Evolutionary conservation across 2,113 vertebrate species (phyloP).

Genomic region (Cyanoderma ruficeps): DNA sequence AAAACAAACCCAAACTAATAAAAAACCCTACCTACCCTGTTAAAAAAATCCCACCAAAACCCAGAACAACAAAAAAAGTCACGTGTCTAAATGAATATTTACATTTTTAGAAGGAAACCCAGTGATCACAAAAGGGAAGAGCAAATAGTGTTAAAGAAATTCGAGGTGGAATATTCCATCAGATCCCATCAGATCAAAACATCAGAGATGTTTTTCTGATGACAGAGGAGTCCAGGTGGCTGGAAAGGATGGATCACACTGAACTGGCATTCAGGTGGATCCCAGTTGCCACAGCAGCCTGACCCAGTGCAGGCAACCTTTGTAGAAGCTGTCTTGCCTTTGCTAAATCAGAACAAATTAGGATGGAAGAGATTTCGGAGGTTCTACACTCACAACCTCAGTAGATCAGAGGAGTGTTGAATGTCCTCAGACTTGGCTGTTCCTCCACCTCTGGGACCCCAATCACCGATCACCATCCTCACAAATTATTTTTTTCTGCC

Average conservation of each 20-base stretch:
- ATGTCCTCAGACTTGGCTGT: background rate
- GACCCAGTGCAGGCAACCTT: background rate
- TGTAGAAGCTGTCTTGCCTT: background rate
- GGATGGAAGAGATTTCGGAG: background rate
- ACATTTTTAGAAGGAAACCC: background rate
- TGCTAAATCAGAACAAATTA: background rate
- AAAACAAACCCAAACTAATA: no score
- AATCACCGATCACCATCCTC: background rate
- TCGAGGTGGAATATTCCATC: background rate
- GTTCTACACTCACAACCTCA: background rate
- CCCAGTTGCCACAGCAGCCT: background rate
- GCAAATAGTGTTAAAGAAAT: background rate
- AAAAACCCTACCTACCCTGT: accelerated
- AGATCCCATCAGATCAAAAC: background rate
- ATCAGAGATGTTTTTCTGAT: no score
- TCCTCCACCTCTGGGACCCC: background rate
- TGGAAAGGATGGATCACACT: background rate
- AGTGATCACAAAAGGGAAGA: background rate
- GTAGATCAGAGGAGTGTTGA: background rate
- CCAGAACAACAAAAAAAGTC: background rate
- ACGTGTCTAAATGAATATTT: background rate
- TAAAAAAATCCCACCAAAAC: background rate
- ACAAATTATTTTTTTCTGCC: background rate
- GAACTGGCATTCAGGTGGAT: background rate
- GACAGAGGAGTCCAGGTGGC: background rate